A percentile compares a stretch with the other conserved stretches of the same genome.
These are phyloP conservation scores for Fregetta grallaria DNA, from an alignment of 2,113 vertebrate species.

Conservation along the genomic window DNA sequence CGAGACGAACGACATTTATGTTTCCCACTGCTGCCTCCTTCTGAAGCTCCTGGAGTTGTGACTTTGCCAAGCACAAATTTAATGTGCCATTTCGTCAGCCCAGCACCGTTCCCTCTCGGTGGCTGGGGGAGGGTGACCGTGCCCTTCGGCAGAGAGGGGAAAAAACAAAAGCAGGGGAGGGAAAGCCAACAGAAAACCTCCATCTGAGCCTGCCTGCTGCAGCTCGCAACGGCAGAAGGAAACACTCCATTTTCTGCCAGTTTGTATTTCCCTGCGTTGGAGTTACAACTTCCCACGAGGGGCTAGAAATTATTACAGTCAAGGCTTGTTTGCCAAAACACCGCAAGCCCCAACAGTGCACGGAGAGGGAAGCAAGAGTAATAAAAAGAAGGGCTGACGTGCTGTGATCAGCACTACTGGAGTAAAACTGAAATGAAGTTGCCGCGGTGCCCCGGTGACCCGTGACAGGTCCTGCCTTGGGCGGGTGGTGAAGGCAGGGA, in stretches of 20 bases:
- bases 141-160: not conserved
- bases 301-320: not conserved
- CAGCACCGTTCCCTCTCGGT: not conserved
- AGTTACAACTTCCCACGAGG: not conserved
- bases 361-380: not conserved
- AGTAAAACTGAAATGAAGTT: not conserved
- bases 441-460: accelerated
- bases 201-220: not conserved
- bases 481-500: not conserved
- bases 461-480: not conserved
- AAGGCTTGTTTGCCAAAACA: not conserved
- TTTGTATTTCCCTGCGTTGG: not conserved
- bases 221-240: not conserved
- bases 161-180: not conserved
- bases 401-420: accelerated
- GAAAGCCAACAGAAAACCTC: not conserved
- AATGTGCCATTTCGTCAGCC: not conserved
- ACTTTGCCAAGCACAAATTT: not conserved
- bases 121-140: not conserved
- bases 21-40: not conserved
- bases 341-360: not conserved
- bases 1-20: not conserved
- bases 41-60: not conserved
- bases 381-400: not conserved
- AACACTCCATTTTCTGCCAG: not conserved